Evolutionary conservation across 2,888 invertebrate genomes (phyloP).

Genomic region (Hemithea aestivaria): DNA sequence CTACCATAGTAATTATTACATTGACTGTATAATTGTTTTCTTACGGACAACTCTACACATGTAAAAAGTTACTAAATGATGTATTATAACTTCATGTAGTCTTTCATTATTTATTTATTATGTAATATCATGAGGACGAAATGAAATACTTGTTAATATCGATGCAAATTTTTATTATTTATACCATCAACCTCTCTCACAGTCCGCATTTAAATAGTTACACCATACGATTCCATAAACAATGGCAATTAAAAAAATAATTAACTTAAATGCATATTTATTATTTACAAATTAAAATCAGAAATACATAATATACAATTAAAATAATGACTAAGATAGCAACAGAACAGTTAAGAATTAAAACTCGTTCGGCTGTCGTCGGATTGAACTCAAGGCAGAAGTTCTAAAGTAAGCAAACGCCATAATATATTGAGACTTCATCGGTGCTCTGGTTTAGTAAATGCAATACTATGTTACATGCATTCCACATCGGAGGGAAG

Average conservation of each 20-base stretch:
- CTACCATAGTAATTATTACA: not conserved
- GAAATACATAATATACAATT: conserved; percentile 74
- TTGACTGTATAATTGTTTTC: conserved; percentile 1
- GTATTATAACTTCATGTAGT: conserved; percentile 50
- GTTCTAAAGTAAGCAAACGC: conserved; percentile 26
- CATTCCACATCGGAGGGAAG: conserved; percentile 54
- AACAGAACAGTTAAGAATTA: conserved; percentile 55
- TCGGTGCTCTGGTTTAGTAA: conserved; percentile 45
- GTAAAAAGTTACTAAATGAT: conserved; percentile 39
- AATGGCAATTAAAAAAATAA: conserved; percentile 73
- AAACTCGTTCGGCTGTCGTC: conserved; percentile 52
- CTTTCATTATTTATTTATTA: conserved; percentile 52
- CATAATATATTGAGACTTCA: conserved; percentile 27
- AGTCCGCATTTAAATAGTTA: conserved; percentile 67
- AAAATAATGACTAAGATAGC: conserved; percentile 73
- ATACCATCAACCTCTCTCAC: conserved; percentile 69
- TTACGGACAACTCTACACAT: conserved; percentile 7
- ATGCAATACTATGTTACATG: conserved; percentile 48
- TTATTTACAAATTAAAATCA: conserved; percentile 73
- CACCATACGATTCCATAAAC: conserved; percentile 57
- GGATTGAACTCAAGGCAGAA: conserved; percentile 39
- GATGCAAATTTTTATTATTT: conserved; percentile 74
- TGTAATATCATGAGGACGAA: conserved; percentile 32
- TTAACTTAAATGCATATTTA: conserved; percentile 56
- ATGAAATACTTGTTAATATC: conserved; percentile 61